phyloP scores from a whole-genome alignment of 2,888 invertebrate species.

The Hylaea fasciaria region DNA sequence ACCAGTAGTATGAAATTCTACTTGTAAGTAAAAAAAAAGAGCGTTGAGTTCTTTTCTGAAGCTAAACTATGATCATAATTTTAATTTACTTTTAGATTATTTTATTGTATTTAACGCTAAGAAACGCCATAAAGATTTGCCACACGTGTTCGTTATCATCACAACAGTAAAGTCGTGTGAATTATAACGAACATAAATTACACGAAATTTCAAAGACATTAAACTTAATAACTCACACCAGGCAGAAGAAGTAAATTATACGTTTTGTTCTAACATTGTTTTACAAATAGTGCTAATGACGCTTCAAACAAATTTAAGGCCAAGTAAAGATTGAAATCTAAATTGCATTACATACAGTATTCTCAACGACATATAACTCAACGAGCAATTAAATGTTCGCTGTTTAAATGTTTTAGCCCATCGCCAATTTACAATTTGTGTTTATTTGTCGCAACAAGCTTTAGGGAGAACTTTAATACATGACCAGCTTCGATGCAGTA shows the following conservation, averaged over 20 bases:
- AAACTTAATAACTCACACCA: conserved; percentile 54
- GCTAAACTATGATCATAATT: conserved; percentile 10
- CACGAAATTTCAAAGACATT: conserved; percentile 36
- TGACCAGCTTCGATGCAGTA: not conserved
- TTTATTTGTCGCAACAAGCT: not conserved
- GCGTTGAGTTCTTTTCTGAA: conserved; percentile 36
- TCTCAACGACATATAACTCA: conserved; percentile 27
- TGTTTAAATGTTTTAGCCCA: conserved; percentile 13
- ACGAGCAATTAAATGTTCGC: conserved; percentile 20
- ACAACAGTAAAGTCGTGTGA: conserved; percentile 45
- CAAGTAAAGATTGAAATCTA: conserved; percentile 64
- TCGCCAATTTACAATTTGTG: conserved; percentile 8
- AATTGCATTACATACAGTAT: conserved; percentile 62
- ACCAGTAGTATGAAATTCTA: not conserved
- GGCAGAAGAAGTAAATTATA: conserved; percentile 49
- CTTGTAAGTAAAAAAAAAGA: not conserved
- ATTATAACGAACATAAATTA: conserved; percentile 49
- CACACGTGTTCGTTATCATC: conserved; percentile 32
- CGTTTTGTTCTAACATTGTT: conserved; percentile 65
- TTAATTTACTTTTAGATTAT: conserved; percentile 2
- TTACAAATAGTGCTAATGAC: conserved; percentile 68
- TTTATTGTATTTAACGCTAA: conserved; percentile 17
- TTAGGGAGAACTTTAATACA: not conserved
- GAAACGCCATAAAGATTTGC: conserved; percentile 24
- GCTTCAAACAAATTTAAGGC: conserved; percentile 61